These are phyloP conservation scores for Drosophila subsilvestris DNA, from an alignment of 2,888 invertebrate species.

Conservation along the genomic window DNA sequence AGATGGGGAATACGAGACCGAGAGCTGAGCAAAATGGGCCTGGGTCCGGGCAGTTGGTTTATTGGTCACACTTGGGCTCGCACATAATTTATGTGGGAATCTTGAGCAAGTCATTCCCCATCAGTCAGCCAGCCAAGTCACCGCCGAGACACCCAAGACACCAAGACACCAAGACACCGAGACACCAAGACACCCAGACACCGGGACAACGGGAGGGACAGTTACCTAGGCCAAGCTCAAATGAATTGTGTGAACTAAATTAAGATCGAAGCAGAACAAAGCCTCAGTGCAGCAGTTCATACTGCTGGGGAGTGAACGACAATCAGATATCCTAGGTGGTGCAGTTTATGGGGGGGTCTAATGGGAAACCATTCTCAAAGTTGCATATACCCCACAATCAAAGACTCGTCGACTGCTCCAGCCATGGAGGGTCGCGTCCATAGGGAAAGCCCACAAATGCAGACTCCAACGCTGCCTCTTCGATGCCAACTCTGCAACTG, in stretches of 20 bases:
- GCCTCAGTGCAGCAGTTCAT: conserved; percentile 46
- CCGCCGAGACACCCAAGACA: conserved; percentile 32
- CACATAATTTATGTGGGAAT: conserved; percentile 82
- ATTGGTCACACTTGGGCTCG: conserved; percentile 83
- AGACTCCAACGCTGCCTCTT: conserved; percentile 39
- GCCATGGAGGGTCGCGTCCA: neutral
- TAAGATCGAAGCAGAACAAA: conserved; percentile 60
- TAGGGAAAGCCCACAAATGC: conserved; percentile 67
- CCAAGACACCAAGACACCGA: conserved; percentile 16
- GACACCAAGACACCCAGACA: neutral
- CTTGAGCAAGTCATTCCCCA: conserved; percentile 72
- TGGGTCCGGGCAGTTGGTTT: conserved; percentile 77
- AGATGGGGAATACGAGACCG: conserved; percentile 44
- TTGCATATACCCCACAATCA: conserved; percentile 14
- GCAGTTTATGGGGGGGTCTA: conserved; percentile 11
- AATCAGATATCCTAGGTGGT: conserved; percentile 30
- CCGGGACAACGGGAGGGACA: too few relatives aligned
- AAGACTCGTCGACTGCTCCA: conserved; percentile 23
- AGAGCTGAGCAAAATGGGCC: conserved; percentile 30
- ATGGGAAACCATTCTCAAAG: conserved; percentile 1
- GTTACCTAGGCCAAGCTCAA: conserved; percentile 66
- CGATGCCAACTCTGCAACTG: neutral
- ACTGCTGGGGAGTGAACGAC: conserved; percentile 9
- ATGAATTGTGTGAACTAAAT: conserved; percentile 77
- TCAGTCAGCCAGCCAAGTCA: conserved; percentile 56